Evolutionary conservation across 2,797 vertebrate species (phyloP).

Genomic region (Danionella dracula): DNA sequence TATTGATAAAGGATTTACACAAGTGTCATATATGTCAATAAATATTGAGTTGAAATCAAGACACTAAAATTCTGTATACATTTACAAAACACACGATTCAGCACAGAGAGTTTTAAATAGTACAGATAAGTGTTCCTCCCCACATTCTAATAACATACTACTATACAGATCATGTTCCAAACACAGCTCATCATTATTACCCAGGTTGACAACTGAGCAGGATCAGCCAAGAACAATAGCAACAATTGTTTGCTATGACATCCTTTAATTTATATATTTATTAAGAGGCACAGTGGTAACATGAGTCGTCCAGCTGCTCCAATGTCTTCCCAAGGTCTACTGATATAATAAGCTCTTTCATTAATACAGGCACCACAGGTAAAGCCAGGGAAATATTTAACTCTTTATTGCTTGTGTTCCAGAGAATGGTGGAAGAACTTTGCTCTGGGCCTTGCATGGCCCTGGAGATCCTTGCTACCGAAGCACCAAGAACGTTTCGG

Average conservation of each 20-base stretch:
- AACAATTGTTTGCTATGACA: conserved; percentile 38
- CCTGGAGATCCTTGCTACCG: conserved; percentile 76
- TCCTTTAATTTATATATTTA: conserved; percentile 42
- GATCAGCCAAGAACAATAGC: conserved; percentile 36
- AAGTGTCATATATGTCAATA: no score
- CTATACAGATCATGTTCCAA: no score
- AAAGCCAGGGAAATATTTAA: conserved; percentile 26
- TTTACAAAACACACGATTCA: no score
- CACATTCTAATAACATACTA: no score
- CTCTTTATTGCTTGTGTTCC: conserved; percentile 39
- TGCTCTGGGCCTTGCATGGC: conserved; percentile 87
- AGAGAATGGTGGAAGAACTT: conserved; percentile 88
- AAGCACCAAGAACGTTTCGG: conserved; percentile 77
- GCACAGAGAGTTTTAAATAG: no score
- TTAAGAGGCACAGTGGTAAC: conserved; percentile 38
- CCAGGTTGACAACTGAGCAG: conserved; percentile 10
- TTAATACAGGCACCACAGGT: conserved; percentile 20
- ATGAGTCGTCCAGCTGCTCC: conserved; percentile 35
- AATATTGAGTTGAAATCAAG: no score
- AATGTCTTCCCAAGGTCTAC: conserved; percentile 42
- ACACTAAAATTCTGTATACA: no score
- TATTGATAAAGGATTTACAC: no score
- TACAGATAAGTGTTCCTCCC: no score
- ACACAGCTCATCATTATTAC: conserved; percentile 23
- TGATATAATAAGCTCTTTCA: conserved; percentile 48